Base-by-base conservation (phyloP, 2,888 invertebrate species). In the Ametastegia equiseti region DNA sequence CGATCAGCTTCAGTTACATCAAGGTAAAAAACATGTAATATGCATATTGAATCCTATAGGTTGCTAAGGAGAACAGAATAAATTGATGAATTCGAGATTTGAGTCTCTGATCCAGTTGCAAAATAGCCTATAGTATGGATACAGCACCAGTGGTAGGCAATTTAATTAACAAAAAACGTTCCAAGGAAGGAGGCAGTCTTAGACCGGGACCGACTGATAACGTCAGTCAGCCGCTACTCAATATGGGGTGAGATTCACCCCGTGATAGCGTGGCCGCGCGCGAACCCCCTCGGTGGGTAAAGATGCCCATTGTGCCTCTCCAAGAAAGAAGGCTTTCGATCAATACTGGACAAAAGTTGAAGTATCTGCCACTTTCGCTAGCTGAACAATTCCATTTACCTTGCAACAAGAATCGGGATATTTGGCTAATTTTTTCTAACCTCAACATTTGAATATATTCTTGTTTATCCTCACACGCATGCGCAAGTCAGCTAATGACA, bases 241-340 rank as follows among this genome's bases (percentile, higher is more conserved):
- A 75, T 57, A 57, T 39, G 75, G 75, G 75, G 75, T 75, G 75
- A 54, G 75, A 75, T 75, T 75, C 75, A 54, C 57, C 57, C 75
- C 36, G 75, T 75, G 75, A 75, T 75, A 75, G 50, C 39, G 75
- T 47, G 75, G 50, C 27, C 75, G 75, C 50, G 75, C 75, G 54
- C 54, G 57, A 54, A 30, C 50, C 75, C 75, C 75, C 36, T 47
- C 39, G 33, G 54, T 27, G 23, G 47, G 30, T 71, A 36, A 71
- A 71, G 71, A 71, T 71, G 54, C 75, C 75, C 36, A 75, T 75
- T 75, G 75, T 75, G 75, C 39, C 54, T 54, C 75, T 75, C 27
- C 36, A 75, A 75, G 75, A 54, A 75, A 75, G 75, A 75, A 75
- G 75, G 19, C 75, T 39, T 54, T 75, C 75, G 75, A 75, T 75